Base-by-base conservation (phyloP, 2,888 invertebrate species). In the Polietes domitor region DNA sequence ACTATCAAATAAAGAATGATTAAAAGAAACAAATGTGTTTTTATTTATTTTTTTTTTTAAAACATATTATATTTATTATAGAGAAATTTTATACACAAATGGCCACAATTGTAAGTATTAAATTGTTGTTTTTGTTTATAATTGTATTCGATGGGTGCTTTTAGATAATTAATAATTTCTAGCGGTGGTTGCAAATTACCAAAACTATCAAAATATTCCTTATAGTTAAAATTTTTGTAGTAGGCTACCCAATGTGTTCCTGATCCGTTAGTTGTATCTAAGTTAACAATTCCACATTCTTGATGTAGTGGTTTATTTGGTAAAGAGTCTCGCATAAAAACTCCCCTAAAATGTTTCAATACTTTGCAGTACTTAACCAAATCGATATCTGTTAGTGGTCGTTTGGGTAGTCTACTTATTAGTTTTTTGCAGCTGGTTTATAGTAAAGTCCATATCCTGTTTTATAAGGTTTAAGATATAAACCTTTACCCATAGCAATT, bases 221-320 rank as follows among this genome's bases (percentile, higher is more conserved):
- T 86, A 37, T 87, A 58, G 72, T 88, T 80, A 41, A 86, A 85
- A 3, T 86, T 81, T 87, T 91, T 91, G 43, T 82, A 87, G 85
- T 90, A 91, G 73, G 89, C 87, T 86, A 90, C 88, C 91, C 91
- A 90, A 87, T 92, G 90, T 19, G 90, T 89, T 10, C 91, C 71
- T n/a, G n/a, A n/a, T n/a, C n/a, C n/a, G 24, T 26, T n/a, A 15
- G 26, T 26, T 15, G 15, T 9, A 50, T 70, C 70, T 7, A 70
- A 50, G 43, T 70, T 70, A 26, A 70, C 47, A 41, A 86, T 77
- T 19, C 82, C 82, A 83, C 81, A 77, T 78, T 80, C 81, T 21
- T 17, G 17, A n/a, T n/a, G n/a, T n/a, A n/a, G n/a, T n/a, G n/a
- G n/a, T n/a, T n/a, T n/a, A n/a, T n/a, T n/a, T n/a, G n/a, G 77